Conservation (phyloP, 2,113 vertebrate species). For the Eclectus roratus region DNA sequence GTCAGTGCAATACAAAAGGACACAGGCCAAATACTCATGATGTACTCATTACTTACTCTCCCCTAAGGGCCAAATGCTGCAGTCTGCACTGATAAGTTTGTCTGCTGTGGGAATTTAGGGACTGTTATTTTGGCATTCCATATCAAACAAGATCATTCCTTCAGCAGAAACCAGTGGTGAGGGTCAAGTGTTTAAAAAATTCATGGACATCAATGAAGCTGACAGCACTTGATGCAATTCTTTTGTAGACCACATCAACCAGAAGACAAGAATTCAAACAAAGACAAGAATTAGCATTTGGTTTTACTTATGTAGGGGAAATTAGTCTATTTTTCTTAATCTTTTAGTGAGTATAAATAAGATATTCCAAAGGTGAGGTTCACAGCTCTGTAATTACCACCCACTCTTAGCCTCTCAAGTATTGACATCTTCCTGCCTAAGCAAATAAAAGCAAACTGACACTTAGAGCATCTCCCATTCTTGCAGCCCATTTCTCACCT, state of each 20-base stretch:
- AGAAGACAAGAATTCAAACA: background rate
- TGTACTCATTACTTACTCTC: background rate
- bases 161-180: background rate
- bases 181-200: background rate
- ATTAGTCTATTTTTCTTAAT: background rate
- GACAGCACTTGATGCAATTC: background rate
- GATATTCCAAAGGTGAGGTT: background rate
- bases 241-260: background rate
- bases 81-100: background rate
- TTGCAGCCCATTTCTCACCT: background rate
- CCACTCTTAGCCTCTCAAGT: background rate
- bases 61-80: background rate
- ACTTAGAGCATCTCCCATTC: background rate
- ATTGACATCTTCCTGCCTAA: background rate
- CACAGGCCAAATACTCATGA: background rate
- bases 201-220: background rate
- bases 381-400: background rate
- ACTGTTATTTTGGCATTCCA: background rate
- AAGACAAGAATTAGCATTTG: background rate
- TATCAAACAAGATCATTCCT: background rate
- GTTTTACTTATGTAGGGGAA: background rate
- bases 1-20: background rate
- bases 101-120: background rate
- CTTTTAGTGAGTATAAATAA: background rate
- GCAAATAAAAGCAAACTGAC: background rate